These are phyloP conservation scores for Oncorhynchus tshawytscha DNA, from an alignment of 2,113 vertebrate genomes.

Conservation along the genomic window DNA sequence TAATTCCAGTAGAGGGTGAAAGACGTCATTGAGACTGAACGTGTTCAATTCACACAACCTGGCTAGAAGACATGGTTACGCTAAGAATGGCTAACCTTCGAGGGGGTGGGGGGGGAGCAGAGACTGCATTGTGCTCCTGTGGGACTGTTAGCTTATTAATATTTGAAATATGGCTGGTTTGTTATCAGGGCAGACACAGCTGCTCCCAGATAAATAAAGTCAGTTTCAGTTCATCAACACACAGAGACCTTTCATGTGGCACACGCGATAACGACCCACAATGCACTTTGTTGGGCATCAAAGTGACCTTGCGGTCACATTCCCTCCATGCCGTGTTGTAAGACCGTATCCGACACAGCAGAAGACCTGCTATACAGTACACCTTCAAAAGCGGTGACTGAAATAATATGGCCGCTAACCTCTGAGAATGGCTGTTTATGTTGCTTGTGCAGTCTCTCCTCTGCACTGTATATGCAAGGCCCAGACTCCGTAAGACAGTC, in stretches of 20 bases:
- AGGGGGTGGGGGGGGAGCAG: neutral
- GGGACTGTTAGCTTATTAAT: constrained; percentile 51
- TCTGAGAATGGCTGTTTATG: neutral
- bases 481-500: neutral
- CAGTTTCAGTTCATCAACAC: constrained; percentile 28
- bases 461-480: neutral
- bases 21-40: neutral
- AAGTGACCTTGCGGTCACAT: constrained; percentile 4
- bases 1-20: constrained; percentile 18
- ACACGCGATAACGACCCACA: neutral
- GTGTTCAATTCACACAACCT: constrained; percentile 21
- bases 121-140: neutral
- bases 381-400: neutral
- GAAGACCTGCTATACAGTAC: neutral
- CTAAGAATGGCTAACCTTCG: constrained; percentile 5
- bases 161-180: constrained; percentile 34
- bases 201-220: constrained; percentile 27
- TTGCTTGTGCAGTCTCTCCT: neutral
- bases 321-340: constrained; percentile 3
- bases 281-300: too few relatives aligned
- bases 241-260: constrained; percentile 36
- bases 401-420: neutral
- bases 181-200: constrained; percentile 51
- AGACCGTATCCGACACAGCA: neutral
- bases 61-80: constrained; percentile 18